These are phyloP conservation scores for Limnephilus lunatus DNA, from an alignment of 2,888 invertebrate genomes.

Conservation along the genomic window DNA sequence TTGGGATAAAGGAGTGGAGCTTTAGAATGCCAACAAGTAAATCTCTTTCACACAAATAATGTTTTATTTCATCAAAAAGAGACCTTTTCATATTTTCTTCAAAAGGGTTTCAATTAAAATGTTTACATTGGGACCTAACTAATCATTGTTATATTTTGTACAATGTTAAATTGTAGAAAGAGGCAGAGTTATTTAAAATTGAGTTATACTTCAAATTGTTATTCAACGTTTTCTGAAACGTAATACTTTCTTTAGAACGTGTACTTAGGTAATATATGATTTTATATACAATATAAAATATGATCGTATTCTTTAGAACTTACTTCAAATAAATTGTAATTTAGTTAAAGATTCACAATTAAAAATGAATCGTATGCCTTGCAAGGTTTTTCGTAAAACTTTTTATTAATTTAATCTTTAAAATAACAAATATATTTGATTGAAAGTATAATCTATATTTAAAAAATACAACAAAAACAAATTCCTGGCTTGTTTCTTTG, in stretches of 20 bases:
- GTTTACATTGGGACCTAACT: background rate
- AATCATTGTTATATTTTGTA: background rate
- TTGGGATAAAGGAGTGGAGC: background rate
- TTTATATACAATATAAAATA: background rate
- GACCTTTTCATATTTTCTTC: slow-evolving; percentile 13
- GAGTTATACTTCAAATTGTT: background rate
- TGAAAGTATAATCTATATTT: background rate
- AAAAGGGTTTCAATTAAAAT: slow-evolving; percentile 9
- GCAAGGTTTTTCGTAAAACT: background rate
- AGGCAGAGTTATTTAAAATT: background rate
- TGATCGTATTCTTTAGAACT: background rate
- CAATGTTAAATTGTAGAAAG: background rate
- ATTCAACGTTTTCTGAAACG: background rate
- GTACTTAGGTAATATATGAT: no score
- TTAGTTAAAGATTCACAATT: background rate
- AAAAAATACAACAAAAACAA: no score
- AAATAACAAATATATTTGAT: background rate
- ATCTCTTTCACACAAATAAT: slow-evolving; percentile 6
- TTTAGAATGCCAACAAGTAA: slow-evolving; percentile 34
- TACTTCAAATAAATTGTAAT: background rate
- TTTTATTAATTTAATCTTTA: background rate
- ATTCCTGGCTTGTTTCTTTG: no score
- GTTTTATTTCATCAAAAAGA: background rate
- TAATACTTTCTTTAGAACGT: no score
- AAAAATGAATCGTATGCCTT: background rate